These are phyloP conservation scores for Coelinius sp. DNA, from an alignment of 2,888 invertebrate species.

Conservation along the genomic window DNA sequence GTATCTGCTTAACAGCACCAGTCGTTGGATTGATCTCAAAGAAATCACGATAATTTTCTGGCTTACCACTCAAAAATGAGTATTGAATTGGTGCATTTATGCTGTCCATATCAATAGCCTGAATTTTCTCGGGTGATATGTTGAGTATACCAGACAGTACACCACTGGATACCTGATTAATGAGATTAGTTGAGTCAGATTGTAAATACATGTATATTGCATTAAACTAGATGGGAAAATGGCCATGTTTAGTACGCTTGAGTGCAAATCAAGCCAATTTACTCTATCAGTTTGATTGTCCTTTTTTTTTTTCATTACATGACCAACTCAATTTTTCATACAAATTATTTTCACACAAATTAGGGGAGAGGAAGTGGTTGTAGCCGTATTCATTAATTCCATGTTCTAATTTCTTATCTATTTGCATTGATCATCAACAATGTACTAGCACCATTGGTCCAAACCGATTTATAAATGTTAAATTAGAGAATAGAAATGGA, in stretches of 20 bases:
- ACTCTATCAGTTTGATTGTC: neutral
- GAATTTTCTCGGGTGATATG: slow-evolving; percentile 89
- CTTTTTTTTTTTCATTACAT: slow-evolving; percentile 10
- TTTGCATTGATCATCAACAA: neutral
- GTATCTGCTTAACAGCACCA: slow-evolving; percentile 86
- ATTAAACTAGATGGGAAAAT: neutral
- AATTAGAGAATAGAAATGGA: neutral
- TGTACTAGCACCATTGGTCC: neutral
- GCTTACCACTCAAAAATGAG: slow-evolving; percentile 85
- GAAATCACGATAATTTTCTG: slow-evolving; percentile 82
- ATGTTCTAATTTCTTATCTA: slow-evolving; percentile 6
- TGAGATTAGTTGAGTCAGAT: slow-evolving; percentile 6
- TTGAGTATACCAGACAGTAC: slow-evolving; percentile 86
- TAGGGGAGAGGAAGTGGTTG: neutral
- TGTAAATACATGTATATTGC: neutral
- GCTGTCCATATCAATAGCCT: slow-evolving; percentile 92
- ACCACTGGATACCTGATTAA: slow-evolving; percentile 81
- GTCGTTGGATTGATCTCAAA: slow-evolving; percentile 87
- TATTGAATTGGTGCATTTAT: slow-evolving; percentile 87
- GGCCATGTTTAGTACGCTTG: neutral
- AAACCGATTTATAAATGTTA: neutral
- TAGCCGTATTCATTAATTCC: neutral
- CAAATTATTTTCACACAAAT: slow-evolving; percentile 16
- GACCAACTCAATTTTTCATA: neutral
- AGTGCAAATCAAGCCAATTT: slow-evolving; percentile 6